Conservation (phyloP, 2,113 vertebrate genomes). For the Microcebus jonahi region DNA sequence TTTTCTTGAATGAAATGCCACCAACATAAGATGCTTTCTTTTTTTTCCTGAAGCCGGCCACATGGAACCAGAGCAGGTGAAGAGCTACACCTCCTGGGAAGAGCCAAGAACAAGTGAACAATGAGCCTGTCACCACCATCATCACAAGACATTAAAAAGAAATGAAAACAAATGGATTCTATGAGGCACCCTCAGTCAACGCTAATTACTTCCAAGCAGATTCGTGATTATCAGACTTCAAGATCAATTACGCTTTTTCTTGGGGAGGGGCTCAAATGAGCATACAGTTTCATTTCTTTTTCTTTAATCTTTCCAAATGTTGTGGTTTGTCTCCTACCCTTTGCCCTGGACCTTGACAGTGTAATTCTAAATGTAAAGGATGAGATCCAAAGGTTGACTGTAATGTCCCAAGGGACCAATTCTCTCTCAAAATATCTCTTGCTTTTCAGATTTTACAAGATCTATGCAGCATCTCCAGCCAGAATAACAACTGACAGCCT, state of each 20-base stretch:
- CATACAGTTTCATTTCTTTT: conserved; percentile 8
- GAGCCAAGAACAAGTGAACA: conserved; percentile 37
- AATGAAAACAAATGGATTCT: conserved; percentile 57
- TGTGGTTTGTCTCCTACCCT: neutral
- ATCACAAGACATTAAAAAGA: conserved; percentile 60
- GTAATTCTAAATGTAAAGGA: conserved; percentile 13
- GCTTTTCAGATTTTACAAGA: conserved; percentile 32
- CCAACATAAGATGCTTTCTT: neutral
- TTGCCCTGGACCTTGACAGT: neutral
- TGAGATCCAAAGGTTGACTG: neutral
- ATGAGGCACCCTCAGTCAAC: neutral
- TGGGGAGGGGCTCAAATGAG: neutral
- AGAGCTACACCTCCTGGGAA: neutral
- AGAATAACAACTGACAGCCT: neutral
- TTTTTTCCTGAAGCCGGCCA: neutral
- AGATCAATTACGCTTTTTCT: conserved; percentile 8
- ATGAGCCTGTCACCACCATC: conserved; percentile 11
- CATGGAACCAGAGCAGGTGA: neutral
- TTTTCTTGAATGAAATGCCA: neutral
- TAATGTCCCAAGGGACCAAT: neutral
- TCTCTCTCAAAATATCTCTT: neutral
- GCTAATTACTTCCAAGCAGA: conserved; percentile 49
- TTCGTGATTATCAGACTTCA: conserved; percentile 20
- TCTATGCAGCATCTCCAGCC: neutral
- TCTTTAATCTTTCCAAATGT: neutral